Evolutionary conservation across 2,113 vertebrate species (phyloP).

Genomic region (Microtus oregoni): DNA sequence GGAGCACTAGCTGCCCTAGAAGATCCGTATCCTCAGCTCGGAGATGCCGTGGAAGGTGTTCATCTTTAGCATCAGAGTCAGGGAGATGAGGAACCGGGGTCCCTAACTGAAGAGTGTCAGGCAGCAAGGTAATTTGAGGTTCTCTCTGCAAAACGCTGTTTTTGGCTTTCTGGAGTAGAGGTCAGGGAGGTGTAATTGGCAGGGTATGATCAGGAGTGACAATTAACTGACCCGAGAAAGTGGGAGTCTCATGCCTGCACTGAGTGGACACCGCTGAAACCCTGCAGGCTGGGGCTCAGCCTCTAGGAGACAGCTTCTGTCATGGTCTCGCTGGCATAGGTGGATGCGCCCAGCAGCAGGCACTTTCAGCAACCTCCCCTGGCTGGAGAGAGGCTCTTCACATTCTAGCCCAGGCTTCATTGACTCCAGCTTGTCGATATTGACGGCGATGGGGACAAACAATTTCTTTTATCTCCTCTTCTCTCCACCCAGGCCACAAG

Average conservation of each 20-base stretch:
- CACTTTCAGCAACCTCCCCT: background rate
- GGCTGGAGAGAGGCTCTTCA: background rate
- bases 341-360: background rate
- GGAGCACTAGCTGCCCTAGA: background rate
- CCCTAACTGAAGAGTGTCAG: background rate
- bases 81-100: background rate
- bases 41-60: background rate
- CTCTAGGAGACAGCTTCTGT: accelerated
- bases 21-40: background rate
- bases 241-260: background rate
- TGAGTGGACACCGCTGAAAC: background rate
- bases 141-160: background rate
- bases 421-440: background rate
- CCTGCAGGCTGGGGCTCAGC: background rate
- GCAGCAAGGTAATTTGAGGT: background rate
- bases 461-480: background rate
- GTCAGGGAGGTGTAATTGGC: background rate
- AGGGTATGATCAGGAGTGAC: background rate
- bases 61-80: background rate
- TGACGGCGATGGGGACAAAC: background rate
- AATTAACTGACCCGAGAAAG: background rate
- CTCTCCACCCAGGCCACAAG: background rate
- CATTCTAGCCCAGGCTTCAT: background rate
- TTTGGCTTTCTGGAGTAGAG: background rate
- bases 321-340: no score